These are phyloP conservation scores for Limosa lapponica DNA, from an alignment of 2,797 vertebrate genomes.

Conservation along the genomic window DNA sequence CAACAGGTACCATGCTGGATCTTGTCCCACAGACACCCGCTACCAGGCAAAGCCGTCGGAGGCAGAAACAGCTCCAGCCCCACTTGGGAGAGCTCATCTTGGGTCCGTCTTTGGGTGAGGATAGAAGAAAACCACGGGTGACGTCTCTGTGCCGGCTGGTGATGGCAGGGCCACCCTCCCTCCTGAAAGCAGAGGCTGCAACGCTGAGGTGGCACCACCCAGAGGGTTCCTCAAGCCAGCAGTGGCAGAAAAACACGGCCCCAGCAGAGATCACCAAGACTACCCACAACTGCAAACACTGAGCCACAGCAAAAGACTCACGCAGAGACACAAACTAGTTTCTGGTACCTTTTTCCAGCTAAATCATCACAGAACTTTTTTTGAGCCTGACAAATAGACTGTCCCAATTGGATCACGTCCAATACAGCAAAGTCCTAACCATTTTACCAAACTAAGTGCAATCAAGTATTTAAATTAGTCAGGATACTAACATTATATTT, in stretches of 20 bases:
- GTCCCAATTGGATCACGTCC: not conserved
- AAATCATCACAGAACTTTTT: not conserved
- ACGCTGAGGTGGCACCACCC: fast-evolving
- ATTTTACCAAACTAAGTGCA: slow-evolving; percentile 11
- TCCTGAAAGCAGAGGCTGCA: not conserved
- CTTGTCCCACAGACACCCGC: not conserved
- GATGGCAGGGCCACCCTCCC: not conserved
- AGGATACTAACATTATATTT: not conserved
- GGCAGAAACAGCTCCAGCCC: not conserved
- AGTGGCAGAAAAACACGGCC: not conserved
- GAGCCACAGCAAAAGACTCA: not conserved
- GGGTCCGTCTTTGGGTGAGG: not conserved
- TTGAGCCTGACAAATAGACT: not conserved
- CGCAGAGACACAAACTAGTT: not conserved
- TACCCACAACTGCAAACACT: not conserved
- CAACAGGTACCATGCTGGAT: not conserved
- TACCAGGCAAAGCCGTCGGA: not conserved
- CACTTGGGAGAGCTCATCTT: fast-evolving
- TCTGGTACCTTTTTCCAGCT: not conserved
- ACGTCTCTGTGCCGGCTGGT: not conserved
- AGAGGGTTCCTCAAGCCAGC: not conserved
- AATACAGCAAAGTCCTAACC: not conserved
- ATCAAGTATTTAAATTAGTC: slow-evolving; percentile 25
- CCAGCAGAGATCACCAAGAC: not conserved
- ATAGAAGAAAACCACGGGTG: not conserved